Percentiles rank a stretch among this genome's conserved stretches.
phyloP scores from a whole-genome alignment of 2,888 invertebrate genomes.

The Xestia ashworthii region DNA sequence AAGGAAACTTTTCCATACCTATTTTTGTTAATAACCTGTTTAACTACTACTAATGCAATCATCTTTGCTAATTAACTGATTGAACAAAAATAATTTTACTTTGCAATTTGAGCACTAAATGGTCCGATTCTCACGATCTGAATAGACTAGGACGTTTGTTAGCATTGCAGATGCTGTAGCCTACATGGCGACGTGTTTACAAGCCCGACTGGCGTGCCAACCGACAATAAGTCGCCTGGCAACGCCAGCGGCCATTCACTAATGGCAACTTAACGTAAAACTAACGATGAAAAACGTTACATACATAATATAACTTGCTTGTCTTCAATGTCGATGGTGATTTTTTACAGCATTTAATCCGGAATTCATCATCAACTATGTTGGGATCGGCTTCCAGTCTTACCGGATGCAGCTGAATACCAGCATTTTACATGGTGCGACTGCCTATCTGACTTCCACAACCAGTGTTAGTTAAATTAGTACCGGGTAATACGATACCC shows the following conservation, averaged over 20 bases:
- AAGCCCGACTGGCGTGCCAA: slow-evolving; percentile 68
- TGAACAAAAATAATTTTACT: not conserved
- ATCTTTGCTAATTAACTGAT: not conserved
- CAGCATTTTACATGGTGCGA: too few relatives aligned
- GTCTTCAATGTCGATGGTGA: slow-evolving; percentile 25
- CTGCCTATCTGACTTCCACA: too few relatives aligned
- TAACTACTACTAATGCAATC: not conserved
- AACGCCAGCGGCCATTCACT: slow-evolving; percentile 70
- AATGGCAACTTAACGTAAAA: slow-evolving; percentile 68
- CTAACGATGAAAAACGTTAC: slow-evolving; percentile 55
- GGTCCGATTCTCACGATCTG: not conserved
- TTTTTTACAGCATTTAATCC: slow-evolving; percentile 5
- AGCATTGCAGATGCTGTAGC: slow-evolving; percentile 55
- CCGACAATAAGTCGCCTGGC: slow-evolving; percentile 66
- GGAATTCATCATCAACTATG: too few relatives aligned
- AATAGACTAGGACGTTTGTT: slow-evolving; percentile 27
- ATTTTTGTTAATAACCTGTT: not conserved
- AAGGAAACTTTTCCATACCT: not conserved
- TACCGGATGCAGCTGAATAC: too few relatives aligned
- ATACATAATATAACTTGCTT: slow-evolving; percentile 45
- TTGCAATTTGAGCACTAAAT: slow-evolving; percentile 19
- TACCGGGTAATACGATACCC: too few relatives aligned
- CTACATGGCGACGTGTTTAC: slow-evolving; percentile 59
- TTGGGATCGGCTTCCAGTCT: too few relatives aligned
- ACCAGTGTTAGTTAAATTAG: too few relatives aligned